These are phyloP conservation scores for Cydia splendana DNA, from an alignment of 1,140 invertebrate species.

Conservation along the genomic window DNA sequence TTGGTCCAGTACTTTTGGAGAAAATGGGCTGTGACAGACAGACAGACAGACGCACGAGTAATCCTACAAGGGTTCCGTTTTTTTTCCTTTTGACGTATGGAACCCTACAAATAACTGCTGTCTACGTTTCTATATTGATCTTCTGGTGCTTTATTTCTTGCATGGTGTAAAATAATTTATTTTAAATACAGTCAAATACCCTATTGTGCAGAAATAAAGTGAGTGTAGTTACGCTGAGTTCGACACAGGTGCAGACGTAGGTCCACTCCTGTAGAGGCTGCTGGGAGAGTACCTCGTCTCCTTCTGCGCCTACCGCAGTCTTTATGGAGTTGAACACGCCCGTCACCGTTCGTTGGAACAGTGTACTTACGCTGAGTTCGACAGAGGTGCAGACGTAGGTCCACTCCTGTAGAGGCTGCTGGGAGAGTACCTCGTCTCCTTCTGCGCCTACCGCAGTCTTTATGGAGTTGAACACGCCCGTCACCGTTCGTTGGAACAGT, in stretches of 20 bases:
- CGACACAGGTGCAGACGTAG: constrained; percentile 55
- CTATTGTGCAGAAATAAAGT: background rate
- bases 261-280: constrained; percentile 51
- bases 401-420: constrained; percentile 48
- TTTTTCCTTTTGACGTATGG: too few relatives aligned
- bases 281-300: constrained; percentile 42
- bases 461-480: constrained; percentile 75
- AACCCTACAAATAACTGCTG: too few relatives aligned
- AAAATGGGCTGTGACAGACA: too few relatives aligned
- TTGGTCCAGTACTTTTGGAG: too few relatives aligned
- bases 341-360: constrained; percentile 74
- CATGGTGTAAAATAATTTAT: too few relatives aligned
- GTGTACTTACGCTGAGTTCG: constrained; percentile 56
- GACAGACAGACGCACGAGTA: too few relatives aligned
- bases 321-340: constrained; percentile 76
- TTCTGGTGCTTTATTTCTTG: too few relatives aligned
- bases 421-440: constrained; percentile 45
- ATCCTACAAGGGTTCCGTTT: too few relatives aligned
- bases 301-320: constrained; percentile 72
- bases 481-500: constrained; percentile 72
- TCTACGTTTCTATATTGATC: too few relatives aligned
- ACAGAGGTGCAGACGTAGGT: constrained; percentile 56
- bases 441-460: constrained; percentile 74
- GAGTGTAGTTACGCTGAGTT: constrained; percentile 54
- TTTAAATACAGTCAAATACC: too few relatives aligned